Evolutionary conservation across 2,888 invertebrate genomes (phyloP).

Genomic region (Callyntrura sp.): DNA sequence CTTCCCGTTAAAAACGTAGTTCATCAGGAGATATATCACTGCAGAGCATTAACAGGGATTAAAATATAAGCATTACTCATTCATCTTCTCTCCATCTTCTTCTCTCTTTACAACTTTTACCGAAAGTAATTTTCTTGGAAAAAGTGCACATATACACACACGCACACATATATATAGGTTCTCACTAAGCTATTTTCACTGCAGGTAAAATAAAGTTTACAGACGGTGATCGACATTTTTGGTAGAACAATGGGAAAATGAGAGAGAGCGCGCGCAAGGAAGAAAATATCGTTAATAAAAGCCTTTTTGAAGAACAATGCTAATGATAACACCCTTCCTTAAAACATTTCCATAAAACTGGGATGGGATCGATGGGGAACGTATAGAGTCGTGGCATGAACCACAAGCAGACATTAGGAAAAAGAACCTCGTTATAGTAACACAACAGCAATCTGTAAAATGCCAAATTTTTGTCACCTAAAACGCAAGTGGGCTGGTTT

Average conservation of each 20-base stretch:
- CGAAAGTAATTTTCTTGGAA: constrained; percentile 34
- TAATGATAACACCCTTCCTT: constrained; percentile 36
- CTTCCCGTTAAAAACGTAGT: constrained; percentile 24
- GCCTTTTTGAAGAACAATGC: constrained; percentile 42
- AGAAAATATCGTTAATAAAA: constrained; percentile 56
- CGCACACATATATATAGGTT: background rate
- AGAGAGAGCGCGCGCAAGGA: constrained; percentile 18
- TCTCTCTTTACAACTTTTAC: constrained; percentile 14
- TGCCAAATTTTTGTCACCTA: constrained; percentile 55
- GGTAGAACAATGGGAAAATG: constrained; percentile 47
- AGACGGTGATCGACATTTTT: constrained; percentile 56
- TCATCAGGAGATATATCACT: constrained; percentile 18
- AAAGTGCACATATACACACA: background rate
- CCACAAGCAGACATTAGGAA: constrained; percentile 8
- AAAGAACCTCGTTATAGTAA: background rate
- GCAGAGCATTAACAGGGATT: constrained; percentile 47
- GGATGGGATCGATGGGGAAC: background rate
- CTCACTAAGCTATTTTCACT: background rate
- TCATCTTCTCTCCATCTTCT: constrained; percentile 16
- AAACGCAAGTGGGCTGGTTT: constrained; percentile 2
- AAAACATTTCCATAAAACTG: constrained; percentile 13
- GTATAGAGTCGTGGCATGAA: background rate
- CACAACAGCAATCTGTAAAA: constrained; percentile 10
- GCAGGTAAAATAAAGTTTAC: constrained; percentile 27
- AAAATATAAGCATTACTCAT: constrained; percentile 30